These are phyloP conservation scores for Venturia canescens DNA, from an alignment of 1,140 invertebrate genomes.

Conservation along the genomic window DNA sequence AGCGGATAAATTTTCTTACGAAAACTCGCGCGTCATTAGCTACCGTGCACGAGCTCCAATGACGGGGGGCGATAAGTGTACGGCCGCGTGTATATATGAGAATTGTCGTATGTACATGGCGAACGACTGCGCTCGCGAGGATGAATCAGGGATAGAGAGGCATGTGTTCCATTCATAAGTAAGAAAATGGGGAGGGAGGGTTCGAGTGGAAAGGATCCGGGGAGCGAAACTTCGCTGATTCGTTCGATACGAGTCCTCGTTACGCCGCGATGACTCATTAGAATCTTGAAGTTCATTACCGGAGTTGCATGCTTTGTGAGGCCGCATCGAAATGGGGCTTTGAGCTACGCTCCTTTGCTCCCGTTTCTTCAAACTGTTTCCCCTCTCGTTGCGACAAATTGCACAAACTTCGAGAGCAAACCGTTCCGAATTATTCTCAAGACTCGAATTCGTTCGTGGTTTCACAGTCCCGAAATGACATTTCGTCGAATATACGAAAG, in stretches of 20 bases:
- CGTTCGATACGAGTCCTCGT: not conserved
- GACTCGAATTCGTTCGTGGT: no score
- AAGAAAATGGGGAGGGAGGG: not conserved
- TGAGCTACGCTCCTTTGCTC: no score
- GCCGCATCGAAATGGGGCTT: no score
- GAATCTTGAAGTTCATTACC: no score
- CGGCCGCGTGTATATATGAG: not conserved
- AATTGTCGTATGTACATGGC: not conserved
- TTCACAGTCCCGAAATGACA: no score
- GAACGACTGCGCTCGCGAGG: slow-evolving; percentile 3
- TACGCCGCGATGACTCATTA: no score
- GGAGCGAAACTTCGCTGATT: slow-evolving; percentile 42
- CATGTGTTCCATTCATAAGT: slow-evolving; percentile 24
- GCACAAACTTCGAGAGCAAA: no score
- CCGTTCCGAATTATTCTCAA: no score
- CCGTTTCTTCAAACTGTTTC: no score
- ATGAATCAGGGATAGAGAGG: slow-evolving; percentile 18
- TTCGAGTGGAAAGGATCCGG: not conserved
- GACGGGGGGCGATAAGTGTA: slow-evolving; percentile 4
- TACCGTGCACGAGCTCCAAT: not conserved
- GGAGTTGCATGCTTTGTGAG: no score
- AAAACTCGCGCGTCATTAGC: slow-evolving; percentile 14
- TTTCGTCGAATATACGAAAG: no score
- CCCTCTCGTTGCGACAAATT: no score
- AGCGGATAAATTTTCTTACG: not conserved